Evolutionary conservation across 1,140 invertebrate genomes (phyloP), one percentile per base, ranked within the genome.

Genomic region (Polypedilum vanderplanki): DNA sequence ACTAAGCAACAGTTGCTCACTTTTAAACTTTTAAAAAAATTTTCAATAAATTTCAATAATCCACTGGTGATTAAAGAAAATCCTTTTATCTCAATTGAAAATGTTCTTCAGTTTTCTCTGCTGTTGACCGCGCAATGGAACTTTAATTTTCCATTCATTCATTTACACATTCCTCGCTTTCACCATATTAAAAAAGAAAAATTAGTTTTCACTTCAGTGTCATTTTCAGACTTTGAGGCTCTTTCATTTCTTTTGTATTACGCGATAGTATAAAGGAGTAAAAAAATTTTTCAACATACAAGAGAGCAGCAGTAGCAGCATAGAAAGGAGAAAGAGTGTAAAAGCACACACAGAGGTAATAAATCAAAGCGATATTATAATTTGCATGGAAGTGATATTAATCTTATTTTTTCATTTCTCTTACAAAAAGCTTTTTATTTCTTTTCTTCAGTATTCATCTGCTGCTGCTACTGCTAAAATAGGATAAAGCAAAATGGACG

Each of bases 311-410:
- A 33, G 5, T 5, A 33, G 24, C 24, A 57, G 46, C 8, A 17
- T 15, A 57, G 8, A 57, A 57, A 57, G 8, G 8, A 57, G 10
- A 17, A 15, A 57, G 10, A 15, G n/a, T n/a, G n/a, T n/a, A 67
- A 70, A 70, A 18, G 65, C n/a, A 18, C 17, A 22, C 65, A 20
- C 17, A 18, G 20, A 70, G 65, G 65, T 70, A 70, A 70, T 70
- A 70, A 70, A 70, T 70, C 65, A 70, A 57, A 70, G 65, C 17
- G 65, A 70, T 70, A 70, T 70, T 70, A 70, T 70, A 70, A 70
- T 70, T 70, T 70, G 65, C 20, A 70, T 70, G 65, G 20, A 70
- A 70, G 65, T 70, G 65, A 70, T 70, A 70, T 70, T 70, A 70
- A 70, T 70, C 65, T 70, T 70, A 70, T 70, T 70, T 57, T n/a